A percentile compares a stretch with the other conserved stretches of the same genome.
Evolutionary conservation across 1,140 invertebrate species (phyloP).

Genomic region (Listronotus bonariensis): DNA sequence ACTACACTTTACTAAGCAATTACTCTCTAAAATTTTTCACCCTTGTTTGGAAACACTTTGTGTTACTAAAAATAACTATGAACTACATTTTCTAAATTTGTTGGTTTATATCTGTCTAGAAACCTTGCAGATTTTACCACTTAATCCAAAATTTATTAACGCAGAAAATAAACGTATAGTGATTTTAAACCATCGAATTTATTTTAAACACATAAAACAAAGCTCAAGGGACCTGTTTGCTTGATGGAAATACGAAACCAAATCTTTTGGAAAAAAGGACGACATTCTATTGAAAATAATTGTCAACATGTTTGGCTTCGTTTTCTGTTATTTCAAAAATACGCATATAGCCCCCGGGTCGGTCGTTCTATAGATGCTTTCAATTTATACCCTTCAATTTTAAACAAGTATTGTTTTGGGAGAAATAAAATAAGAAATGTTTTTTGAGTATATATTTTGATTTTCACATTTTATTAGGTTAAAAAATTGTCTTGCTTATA

Average conservation of each 20-base stretch:
- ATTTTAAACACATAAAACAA: conserved; percentile 24
- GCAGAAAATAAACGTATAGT: too few relatives aligned
- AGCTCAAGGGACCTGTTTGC: conserved; percentile 10
- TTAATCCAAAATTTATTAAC: too few relatives aligned
- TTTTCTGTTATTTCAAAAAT: conserved; percentile 30
- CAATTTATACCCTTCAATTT: conserved; percentile 35
- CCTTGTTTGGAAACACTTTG: too few relatives aligned
- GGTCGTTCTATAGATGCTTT: conserved; percentile 26
- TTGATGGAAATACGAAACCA: conserved; percentile 15
- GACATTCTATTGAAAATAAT: conserved; percentile 30
- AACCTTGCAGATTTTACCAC: too few relatives aligned
- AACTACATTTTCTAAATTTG: too few relatives aligned
- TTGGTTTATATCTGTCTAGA: too few relatives aligned
- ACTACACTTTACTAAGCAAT: too few relatives aligned
- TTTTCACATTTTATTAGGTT: too few relatives aligned
- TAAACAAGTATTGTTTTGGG: conserved; percentile 29
- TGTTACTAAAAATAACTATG: too few relatives aligned
- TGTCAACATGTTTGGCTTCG: conserved; percentile 12
- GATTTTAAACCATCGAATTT: conserved; percentile 17
- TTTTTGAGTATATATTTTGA: conserved; percentile 4
- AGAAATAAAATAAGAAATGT: conserved; percentile 31
- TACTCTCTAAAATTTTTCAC: too few relatives aligned
- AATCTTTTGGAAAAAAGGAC: conserved; percentile 14
- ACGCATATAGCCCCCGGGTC: conserved; percentile 27
- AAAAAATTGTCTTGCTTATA: too few relatives aligned